Evolutionary conservation across 2,888 invertebrate genomes (phyloP).

Genomic region (Celastrina argiolus): DNA sequence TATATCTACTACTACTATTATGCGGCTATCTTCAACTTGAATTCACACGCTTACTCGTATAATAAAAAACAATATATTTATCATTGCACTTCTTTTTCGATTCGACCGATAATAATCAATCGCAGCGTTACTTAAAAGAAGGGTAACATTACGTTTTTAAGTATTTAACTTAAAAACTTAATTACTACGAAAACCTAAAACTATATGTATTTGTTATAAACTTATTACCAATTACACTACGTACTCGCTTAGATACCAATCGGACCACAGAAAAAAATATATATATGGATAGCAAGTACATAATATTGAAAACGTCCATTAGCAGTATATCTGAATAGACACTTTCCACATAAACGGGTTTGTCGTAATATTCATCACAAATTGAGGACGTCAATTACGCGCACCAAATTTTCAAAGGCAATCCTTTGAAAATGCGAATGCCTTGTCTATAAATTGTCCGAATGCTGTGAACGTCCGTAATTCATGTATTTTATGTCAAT

Average conservation of each 20-base stretch:
- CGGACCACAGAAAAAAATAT: too few species aligned
- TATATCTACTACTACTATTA: conserved; percentile 5
- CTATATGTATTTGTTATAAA: too few species aligned
- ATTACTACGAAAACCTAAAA: too few species aligned
- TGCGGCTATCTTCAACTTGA: conserved; percentile 5
- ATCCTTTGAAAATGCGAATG: too few species aligned
- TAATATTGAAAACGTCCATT: neutral
- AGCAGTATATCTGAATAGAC: neutral
- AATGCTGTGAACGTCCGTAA: neutral
- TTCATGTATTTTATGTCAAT: conserved; percentile 21
- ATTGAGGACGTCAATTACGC: neutral
- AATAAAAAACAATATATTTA: too few species aligned
- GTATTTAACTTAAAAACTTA: too few species aligned
- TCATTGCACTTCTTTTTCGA: too few species aligned
- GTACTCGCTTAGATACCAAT: too few species aligned
- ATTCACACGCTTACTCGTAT: conserved; percentile 3
- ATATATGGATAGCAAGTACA: neutral
- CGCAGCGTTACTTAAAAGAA: too few species aligned
- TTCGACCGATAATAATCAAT: too few species aligned
- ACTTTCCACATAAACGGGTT: neutral
- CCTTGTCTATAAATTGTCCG: conserved; percentile 6
- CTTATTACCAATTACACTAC: too few species aligned
- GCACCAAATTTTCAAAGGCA: neutral
- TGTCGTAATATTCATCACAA: neutral
- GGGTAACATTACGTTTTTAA: too few species aligned